Percentiles rank a stretch among this genome's conserved stretches.
phyloP scores from a whole-genome alignment of 2,888 invertebrate species.

The Theodoxus fluviatilis region DNA sequence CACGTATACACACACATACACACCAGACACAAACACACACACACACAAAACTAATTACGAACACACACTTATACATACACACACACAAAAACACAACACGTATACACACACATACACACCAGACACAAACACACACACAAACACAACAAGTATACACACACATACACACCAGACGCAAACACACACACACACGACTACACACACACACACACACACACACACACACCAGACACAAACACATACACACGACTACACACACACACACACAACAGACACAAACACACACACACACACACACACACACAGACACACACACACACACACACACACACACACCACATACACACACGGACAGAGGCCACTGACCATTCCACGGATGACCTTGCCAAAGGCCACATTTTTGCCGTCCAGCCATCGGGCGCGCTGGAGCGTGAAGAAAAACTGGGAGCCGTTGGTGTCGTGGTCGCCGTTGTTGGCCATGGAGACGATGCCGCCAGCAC shows the following conservation, averaged over 20 bases:
- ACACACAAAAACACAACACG: neutral
- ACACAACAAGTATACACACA: constrained; percentile 11
- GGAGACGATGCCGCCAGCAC: constrained; percentile 56
- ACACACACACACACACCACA: neutral
- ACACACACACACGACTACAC: constrained; percentile 4
- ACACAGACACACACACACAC: constrained; percentile 2
- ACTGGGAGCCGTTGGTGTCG: constrained; percentile 62
- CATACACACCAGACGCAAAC: constrained; percentile 2
- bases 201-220: constrained; percentile 15
- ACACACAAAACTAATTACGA: no score
- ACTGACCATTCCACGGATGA: constrained; percentile 57
- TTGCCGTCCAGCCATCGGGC: constrained; percentile 61
- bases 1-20: neutral
- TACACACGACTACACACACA: constrained; percentile 10
- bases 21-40: constrained; percentile 52
- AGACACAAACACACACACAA: constrained; percentile 11
- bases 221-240: constrained; percentile 13
- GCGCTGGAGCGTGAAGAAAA: constrained; percentile 57
- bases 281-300: no score
- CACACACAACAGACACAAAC: constrained; percentile 12
- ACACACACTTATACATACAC: neutral
- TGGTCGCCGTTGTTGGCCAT: constrained; percentile 63
- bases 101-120: constrained; percentile 18
- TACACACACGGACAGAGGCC: neutral
- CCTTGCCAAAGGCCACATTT: constrained; percentile 62